Evolutionary conservation across 2,797 vertebrate genomes (phyloP).

Genomic region (Erpetoichthys calabaricus): DNA sequence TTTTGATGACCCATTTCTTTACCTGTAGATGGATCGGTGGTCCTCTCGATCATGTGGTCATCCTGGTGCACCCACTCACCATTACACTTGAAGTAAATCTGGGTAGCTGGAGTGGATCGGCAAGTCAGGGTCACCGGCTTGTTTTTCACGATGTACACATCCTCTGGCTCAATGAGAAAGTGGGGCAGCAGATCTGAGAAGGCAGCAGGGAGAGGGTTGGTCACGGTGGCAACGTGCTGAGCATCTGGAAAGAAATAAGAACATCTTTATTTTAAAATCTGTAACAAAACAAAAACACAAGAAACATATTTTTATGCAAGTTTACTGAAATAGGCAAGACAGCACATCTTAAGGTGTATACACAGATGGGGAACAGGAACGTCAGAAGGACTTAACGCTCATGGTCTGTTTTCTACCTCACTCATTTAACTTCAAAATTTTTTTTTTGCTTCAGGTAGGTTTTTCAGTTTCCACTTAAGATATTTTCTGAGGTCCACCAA

Average conservation of each 20-base stretch:
- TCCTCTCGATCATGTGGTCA: constrained; percentile 77
- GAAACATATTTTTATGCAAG: no score
- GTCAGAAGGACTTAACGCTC: no score
- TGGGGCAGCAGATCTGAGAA: constrained; percentile 80
- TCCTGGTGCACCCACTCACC: constrained; percentile 96
- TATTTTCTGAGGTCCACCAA: no score
- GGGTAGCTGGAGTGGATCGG: constrained; percentile 83
- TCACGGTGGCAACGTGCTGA: constrained; percentile 72
- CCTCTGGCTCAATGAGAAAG: constrained; percentile 87
- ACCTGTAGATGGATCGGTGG: constrained; percentile 74
- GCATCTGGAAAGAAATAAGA: constrained; percentile 48
- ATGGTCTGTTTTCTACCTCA: no score
- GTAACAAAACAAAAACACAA: constrained; percentile 9
- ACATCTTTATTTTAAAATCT: not conserved
- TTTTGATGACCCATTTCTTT: constrained; percentile 14
- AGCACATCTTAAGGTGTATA: no score
- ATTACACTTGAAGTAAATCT: constrained; percentile 99
- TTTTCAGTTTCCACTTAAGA: no score
- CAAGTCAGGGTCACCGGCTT: constrained; percentile 88
- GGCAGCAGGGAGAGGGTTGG: constrained; percentile 59
- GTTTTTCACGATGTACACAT: constrained; percentile 95
- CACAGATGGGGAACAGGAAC: no score
- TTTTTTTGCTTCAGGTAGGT: no score
- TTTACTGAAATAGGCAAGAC: no score
- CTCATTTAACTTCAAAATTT: no score